phyloP scores from a whole-genome alignment of 53 echinoderm and acorn worm species.

The Patiria pectinifera region DNA sequence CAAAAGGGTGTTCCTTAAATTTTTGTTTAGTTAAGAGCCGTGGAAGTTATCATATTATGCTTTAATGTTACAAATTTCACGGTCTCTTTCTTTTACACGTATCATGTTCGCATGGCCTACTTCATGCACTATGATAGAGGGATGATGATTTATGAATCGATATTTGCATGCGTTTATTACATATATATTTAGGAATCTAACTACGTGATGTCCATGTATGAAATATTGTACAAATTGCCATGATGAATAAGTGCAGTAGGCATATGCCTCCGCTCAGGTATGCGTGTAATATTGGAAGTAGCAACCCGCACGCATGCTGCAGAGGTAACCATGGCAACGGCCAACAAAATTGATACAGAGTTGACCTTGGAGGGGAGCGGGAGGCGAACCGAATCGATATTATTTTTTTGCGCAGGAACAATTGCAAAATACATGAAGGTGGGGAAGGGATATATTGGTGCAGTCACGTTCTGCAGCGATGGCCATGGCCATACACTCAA shows the following conservation, averaged over 20 bases:
- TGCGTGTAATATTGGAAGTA: neutral
- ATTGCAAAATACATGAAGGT: constrained; percentile 38
- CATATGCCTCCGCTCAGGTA: neutral
- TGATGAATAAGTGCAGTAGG: neutral
- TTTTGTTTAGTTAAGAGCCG: neutral
- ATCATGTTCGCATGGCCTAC: no score
- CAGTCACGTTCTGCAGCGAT: constrained; percentile 14
- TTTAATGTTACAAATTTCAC: no score
- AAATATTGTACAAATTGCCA: neutral
- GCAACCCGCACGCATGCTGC: constrained; percentile 2
- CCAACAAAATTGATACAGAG: constrained; percentile 13
- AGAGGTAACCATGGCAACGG: constrained; percentile 46
- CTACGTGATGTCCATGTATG: neutral
- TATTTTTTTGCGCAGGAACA: neutral
- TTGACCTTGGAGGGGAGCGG: constrained; percentile 13
- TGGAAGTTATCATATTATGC: neutral
- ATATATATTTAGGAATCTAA: neutral
- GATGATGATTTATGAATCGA: neutral
- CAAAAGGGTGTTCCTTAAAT: no score
- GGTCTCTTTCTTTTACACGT: no score
- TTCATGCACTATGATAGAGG: neutral
- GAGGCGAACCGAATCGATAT: constrained; percentile 26
- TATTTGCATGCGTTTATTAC: neutral
- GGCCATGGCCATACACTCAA: neutral
- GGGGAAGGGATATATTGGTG: neutral